A percentile compares a stretch with the other conserved stretches of the same genome.
phyloP scores from a whole-genome alignment of 2,888 invertebrate species.

The Platycheirus albimanus region DNA sequence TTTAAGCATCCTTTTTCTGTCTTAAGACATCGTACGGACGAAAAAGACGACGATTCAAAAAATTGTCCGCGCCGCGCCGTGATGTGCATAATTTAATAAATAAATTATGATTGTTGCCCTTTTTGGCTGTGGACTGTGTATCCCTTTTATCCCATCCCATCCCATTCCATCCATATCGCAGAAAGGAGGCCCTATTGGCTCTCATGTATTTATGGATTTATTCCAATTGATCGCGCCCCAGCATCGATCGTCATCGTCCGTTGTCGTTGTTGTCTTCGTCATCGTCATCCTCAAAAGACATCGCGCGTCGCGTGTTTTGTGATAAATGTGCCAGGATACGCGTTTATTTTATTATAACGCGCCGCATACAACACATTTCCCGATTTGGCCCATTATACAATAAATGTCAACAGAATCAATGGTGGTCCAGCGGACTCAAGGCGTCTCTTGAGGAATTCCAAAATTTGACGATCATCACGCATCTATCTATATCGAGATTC shows the following conservation, averaged over 20 bases:
- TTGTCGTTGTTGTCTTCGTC: not conserved
- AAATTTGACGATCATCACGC: conserved; percentile 66
- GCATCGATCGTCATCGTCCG: conserved; percentile 7
- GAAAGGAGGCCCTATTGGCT: not conserved
- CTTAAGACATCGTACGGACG: conserved; percentile 18
- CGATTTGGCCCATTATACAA: conserved; percentile 68
- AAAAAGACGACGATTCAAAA: conserved; percentile 23
- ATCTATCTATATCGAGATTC: conserved; percentile 1
- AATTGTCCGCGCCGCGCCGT: conserved; percentile 59
- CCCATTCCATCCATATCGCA: not conserved
- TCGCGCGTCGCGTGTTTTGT: conserved; percentile 76
- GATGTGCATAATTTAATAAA: conserved; percentile 77
- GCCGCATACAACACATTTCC: conserved; percentile 65
- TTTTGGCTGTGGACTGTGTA: conserved; percentile 31
- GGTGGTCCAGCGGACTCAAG: conserved; percentile 61
- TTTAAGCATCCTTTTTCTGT: conserved; percentile 50
- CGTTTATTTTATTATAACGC: conserved; percentile 82
- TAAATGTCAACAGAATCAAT: conserved; percentile 71
- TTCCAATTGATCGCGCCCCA: conserved; percentile 63
- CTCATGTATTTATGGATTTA: conserved; percentile 76
- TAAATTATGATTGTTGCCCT: conserved; percentile 74
- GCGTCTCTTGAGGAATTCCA: conserved; percentile 67
- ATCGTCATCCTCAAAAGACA: conserved; percentile 24
- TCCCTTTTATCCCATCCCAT: conserved; percentile 37
- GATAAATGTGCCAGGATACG: conserved; percentile 83